Percentiles rank a stretch among this genome's conserved stretches.
phyloP scores from a whole-genome alignment of 2,888 invertebrate species.

The Ctena decussata region DNA sequence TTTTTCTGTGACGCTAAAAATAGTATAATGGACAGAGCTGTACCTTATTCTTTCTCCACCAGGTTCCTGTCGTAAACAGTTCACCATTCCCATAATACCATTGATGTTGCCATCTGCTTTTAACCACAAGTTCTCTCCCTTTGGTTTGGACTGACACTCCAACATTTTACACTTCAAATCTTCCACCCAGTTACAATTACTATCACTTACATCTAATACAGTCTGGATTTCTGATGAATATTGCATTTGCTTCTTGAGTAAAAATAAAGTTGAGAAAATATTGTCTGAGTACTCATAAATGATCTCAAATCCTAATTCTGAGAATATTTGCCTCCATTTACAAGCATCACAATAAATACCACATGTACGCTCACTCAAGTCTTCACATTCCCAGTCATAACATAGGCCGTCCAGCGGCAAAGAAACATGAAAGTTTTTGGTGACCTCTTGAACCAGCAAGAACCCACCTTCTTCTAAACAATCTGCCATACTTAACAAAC shows the following conservation, averaged over 20 bases:
- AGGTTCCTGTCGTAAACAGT: slow-evolving; percentile 95
- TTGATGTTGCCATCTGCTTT: slow-evolving; percentile 91
- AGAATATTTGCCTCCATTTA: slow-evolving; percentile 76
- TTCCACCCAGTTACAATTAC: slow-evolving; percentile 91
- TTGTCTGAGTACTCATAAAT: slow-evolving; percentile 90
- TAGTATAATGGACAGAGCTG: no score
- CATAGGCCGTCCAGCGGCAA: slow-evolving; percentile 73
- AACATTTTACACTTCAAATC: slow-evolving; percentile 92
- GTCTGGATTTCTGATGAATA: slow-evolving; percentile 33
- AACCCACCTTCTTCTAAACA: slow-evolving; percentile 90
- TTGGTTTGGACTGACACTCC: slow-evolving; percentile 89
- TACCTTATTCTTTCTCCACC: slow-evolving; percentile 93
- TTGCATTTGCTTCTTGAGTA: slow-evolving; percentile 89
- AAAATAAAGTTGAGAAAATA: slow-evolving; percentile 88
- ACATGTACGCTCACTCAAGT: slow-evolving; percentile 55
- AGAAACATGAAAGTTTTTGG: slow-evolving; percentile 82
- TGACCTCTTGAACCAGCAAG: slow-evolving; percentile 86
- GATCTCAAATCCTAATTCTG: slow-evolving; percentile 88
- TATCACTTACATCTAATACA: slow-evolving; percentile 68
- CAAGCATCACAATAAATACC: slow-evolving; percentile 73
- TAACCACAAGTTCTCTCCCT: slow-evolving; percentile 88
- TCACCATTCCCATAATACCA: slow-evolving; percentile 95
- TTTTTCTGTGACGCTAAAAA: no score
- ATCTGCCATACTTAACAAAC: slow-evolving; percentile 81
- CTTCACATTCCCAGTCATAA: slow-evolving; percentile 49